Evolutionary conservation across 2,888 invertebrate species (phyloP).

Genomic region (Napeogenes inachia): DNA sequence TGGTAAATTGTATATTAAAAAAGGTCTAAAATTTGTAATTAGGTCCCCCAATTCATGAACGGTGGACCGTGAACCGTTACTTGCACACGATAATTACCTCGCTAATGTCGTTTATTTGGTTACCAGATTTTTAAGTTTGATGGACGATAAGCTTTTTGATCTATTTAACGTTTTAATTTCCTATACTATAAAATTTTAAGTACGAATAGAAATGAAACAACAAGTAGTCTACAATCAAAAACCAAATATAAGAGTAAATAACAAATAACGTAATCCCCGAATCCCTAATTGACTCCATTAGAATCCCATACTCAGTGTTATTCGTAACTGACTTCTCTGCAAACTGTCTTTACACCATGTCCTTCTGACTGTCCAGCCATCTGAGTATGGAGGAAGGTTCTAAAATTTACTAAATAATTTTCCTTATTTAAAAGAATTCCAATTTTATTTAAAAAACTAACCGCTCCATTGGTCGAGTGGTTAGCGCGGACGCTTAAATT

Average conservation of each 20-base stretch:
- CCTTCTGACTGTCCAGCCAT: conserved; percentile 18
- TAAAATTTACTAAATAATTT: neutral
- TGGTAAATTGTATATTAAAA: neutral
- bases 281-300: conserved; percentile 16
- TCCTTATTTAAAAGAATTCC: no score
- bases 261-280: conserved; percentile 1
- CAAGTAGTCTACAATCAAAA: no score
- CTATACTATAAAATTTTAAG: no score
- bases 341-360: conserved; percentile 21
- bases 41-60: conserved; percentile 57
- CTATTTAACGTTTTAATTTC: conserved; percentile 31
- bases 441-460: no score
- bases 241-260: no score
- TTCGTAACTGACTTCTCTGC: conserved; percentile 18
- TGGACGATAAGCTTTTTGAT: conserved; percentile 41
- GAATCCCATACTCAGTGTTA: conserved; percentile 20
- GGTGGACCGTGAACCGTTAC: conserved; percentile 47
- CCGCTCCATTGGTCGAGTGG: no score
- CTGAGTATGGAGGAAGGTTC: conserved; percentile 12
- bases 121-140: conserved; percentile 26
- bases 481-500: no score
- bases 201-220: no score
- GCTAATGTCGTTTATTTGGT: conserved; percentile 48
- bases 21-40: conserved; percentile 42
- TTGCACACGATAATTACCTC: conserved; percentile 41